Evolutionary conservation across 2,113 vertebrate species (phyloP).

Genomic region (Anolis carolinensis): DNA sequence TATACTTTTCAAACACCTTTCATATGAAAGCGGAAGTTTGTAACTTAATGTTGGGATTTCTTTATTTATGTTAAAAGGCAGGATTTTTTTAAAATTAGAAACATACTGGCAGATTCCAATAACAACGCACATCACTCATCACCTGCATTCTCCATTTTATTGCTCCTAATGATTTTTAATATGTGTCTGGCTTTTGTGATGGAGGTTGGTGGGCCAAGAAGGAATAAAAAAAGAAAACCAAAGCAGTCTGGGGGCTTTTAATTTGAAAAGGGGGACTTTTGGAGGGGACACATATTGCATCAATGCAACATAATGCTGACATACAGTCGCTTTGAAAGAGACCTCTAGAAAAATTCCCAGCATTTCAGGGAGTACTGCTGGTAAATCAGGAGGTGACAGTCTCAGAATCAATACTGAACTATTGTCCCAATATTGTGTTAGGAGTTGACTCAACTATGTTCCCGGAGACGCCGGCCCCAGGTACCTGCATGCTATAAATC

Average conservation of each 20-base stretch:
- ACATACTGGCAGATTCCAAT: constrained; percentile 58
- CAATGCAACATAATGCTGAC: constrained; percentile 39
- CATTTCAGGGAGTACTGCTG: constrained; percentile 18
- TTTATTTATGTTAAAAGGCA: constrained; percentile 37
- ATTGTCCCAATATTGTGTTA: constrained; percentile 49
- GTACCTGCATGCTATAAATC: constrained; percentile 54
- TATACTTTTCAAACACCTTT: constrained; percentile 40
- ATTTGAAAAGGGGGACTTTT: constrained; percentile 31
- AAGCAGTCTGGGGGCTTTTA: constrained; percentile 23
- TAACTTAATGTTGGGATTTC: constrained; percentile 11
- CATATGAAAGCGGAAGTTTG: constrained; percentile 29
- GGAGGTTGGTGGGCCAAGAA: background rate
- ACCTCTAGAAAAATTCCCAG: constrained; percentile 32
- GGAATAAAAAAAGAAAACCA: background rate
- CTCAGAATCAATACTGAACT: constrained; percentile 40
- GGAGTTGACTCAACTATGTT: constrained; percentile 44
- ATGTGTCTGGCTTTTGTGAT: constrained; percentile 9
- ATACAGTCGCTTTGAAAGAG: constrained; percentile 37
- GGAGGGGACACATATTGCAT: constrained; percentile 31
- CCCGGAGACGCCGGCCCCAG: constrained; percentile 47
- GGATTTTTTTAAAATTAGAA: constrained; percentile 55
- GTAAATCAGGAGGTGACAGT: constrained; percentile 47
- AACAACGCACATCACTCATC: constrained; percentile 44
- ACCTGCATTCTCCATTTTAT: constrained; percentile 50
- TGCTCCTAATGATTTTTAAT: constrained; percentile 57